Base-by-base conservation (phyloP, 1,140 invertebrate species). In the Drosophila tristis region DNA sequence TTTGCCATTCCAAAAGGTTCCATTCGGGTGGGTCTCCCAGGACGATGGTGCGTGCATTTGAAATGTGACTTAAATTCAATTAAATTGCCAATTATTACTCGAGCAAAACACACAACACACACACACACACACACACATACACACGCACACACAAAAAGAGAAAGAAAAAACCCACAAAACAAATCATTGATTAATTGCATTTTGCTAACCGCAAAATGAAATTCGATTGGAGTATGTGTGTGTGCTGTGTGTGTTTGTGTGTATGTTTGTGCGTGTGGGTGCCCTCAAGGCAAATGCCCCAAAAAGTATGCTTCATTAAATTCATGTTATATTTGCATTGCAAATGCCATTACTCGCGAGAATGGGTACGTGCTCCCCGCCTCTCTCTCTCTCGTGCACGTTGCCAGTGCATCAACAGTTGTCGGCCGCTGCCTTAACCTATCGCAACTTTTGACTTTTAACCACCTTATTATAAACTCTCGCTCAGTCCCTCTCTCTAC, bases 391-490 rank as follows among this genome's bases (percentile, higher is more conserved):
- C 51, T 6, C 16, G 16, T 2, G 4, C 11, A 2, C 5, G 29
- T 3, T 5, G 8, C 26, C 47, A 68, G 59, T 74, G 63, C 62
- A 79, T 82, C 71, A 79, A 79, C 80, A 75, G 71, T 75, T 82
- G 75, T 82, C 80, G 80, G 29, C 20, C 35, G 57, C 53, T 68
- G 70, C 44, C 63, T 76, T 65, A 80, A 72, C 65, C 72, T 55
- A 58, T 66, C 49, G 70, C 73, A 47, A 75, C 43, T 39, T 62
- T 72, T 26, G 43, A 75, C 43, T 39, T 62, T 72, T 26, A 43
- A 31, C 58, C 53, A 61, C 72, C 80, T 81, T 74, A 86, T 85
- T 80, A 78, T 72, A 49, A 79, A 84, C 64, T 84, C 64, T 48
- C 42, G 47, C 64, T 58, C 35, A 20, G 20, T 44, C 61, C 47